Evolutionary conservation across 64 coral and sea anemone genomes (phyloP).

Genomic region (Trachythela sp.): DNA sequence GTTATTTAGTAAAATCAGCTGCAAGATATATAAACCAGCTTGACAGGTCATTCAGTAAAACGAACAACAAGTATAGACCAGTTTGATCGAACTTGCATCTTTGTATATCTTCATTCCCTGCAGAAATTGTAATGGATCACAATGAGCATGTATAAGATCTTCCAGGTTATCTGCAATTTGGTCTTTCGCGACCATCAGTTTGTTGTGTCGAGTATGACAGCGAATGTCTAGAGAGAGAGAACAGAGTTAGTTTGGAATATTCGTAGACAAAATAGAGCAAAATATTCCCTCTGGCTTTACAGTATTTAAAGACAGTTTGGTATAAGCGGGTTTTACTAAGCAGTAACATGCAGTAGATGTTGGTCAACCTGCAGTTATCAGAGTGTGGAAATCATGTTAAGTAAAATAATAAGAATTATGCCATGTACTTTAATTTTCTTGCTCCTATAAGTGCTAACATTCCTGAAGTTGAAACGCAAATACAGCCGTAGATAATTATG

Average conservation of each 20-base stretch:
- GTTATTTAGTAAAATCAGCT: no score
- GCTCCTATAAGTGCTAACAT: no score
- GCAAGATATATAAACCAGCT: neutral
- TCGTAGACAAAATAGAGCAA: no score
- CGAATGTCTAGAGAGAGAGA: neutral
- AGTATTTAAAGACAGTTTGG: no score
- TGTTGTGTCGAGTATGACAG: neutral
- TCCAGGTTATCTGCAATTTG: neutral
- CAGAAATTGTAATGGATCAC: neutral
- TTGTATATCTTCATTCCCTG: neutral
- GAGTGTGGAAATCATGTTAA: no score
- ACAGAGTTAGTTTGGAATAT: neutral
- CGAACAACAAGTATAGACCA: neutral
- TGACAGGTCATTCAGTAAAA: neutral
- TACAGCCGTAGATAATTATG: neutral
- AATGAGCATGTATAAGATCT: neutral
- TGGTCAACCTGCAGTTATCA: no score
- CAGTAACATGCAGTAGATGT: no score
- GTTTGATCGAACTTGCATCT: neutral
- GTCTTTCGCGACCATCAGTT: neutral
- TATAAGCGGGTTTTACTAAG: no score
- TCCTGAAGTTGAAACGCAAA: neutral
- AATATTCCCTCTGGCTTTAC: no score
- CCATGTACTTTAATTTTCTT: no score
- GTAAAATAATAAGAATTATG: no score